phyloP scores from a whole-genome alignment of 2,113 vertebrate genomes.

The Pungitius pungitius region DNA sequence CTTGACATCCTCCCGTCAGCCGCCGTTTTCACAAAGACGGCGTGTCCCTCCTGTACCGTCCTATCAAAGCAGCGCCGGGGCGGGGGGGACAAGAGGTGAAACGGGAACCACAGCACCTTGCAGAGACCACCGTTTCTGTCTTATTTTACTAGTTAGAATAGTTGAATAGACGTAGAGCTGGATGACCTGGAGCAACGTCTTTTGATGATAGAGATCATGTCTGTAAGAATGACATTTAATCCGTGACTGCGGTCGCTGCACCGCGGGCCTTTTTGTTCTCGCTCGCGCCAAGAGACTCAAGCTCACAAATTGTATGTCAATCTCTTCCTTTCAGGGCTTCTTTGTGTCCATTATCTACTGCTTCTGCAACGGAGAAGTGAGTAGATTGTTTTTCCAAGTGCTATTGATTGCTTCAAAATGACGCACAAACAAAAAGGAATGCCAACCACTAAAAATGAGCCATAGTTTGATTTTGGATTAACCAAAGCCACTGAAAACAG shows the following conservation, averaged over 20 bases:
- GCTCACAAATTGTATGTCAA: background rate
- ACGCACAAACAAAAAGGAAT: background rate
- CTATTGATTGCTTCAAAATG: background rate
- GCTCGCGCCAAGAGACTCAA: background rate
- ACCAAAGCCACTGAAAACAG: background rate
- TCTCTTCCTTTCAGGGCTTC: constrained; percentile 83
- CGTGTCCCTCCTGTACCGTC: background rate
- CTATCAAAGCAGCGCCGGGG: background rate
- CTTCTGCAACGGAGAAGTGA: constrained; percentile 92
- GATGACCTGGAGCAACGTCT: background rate
- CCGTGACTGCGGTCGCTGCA: background rate
- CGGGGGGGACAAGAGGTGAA: background rate
- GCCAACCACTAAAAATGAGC: background rate
- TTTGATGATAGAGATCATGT: background rate
- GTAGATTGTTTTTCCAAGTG: constrained; percentile 31
- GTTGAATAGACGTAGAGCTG: background rate
- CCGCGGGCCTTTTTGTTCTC: background rate
- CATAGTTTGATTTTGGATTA: background rate
- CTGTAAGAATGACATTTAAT: background rate
- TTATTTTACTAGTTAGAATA: background rate
- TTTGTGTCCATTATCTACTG: constrained; percentile 93
- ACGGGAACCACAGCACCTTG: background rate
- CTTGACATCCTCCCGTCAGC: background rate
- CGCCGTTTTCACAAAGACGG: background rate
- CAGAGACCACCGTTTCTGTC: background rate